A percentile compares a stretch with the other conserved stretches of the same genome.
phyloP scores from a whole-genome alignment of 2,113 vertebrate genomes.

The Sprattus sprattus region DNA sequence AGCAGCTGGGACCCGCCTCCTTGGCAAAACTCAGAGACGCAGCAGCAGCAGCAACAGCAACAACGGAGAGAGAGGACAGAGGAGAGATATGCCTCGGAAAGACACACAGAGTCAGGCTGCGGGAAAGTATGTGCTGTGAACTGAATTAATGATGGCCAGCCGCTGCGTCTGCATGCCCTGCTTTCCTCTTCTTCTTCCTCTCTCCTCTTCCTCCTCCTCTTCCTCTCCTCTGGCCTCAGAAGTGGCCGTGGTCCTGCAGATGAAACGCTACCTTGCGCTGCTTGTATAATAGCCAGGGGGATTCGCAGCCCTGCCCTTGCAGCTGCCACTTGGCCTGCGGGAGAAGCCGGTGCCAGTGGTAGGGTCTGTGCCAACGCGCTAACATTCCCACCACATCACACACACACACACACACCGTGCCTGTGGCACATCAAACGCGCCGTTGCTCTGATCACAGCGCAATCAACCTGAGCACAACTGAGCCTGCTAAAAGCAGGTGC shows the following conservation, averaged over 20 bases:
- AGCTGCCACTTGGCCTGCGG: conserved; percentile 57
- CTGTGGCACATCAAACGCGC: conserved; percentile 26
- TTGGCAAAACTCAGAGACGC: neutral
- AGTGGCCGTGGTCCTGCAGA: conserved; percentile 56
- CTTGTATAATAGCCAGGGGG: conserved; percentile 64
- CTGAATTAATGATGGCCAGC: conserved; percentile 1
- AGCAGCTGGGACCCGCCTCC: neutral
- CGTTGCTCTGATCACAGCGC: conserved; percentile 18
- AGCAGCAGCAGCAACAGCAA: neutral
- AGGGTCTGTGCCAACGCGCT: conserved; percentile 43
- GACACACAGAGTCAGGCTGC: neutral
- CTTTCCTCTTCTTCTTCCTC: neutral
- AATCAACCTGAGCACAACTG: conserved; percentile 26
- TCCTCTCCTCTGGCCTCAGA: conserved; percentile 36
- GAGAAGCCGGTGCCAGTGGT: conserved; percentile 48
- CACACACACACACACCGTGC: neutral
- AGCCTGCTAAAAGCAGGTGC: neutral
- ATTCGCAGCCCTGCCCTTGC: conserved; percentile 53
- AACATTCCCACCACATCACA: neutral
- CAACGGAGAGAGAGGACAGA: neutral
- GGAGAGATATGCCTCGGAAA: neutral
- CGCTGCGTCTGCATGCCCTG: neutral
- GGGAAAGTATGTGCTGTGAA: neutral
- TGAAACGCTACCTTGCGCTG: conserved; percentile 56
- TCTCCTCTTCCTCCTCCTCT: neutral